phyloP scores from a whole-genome alignment of 2,888 invertebrate species.

The Cheilosia soror region DNA sequence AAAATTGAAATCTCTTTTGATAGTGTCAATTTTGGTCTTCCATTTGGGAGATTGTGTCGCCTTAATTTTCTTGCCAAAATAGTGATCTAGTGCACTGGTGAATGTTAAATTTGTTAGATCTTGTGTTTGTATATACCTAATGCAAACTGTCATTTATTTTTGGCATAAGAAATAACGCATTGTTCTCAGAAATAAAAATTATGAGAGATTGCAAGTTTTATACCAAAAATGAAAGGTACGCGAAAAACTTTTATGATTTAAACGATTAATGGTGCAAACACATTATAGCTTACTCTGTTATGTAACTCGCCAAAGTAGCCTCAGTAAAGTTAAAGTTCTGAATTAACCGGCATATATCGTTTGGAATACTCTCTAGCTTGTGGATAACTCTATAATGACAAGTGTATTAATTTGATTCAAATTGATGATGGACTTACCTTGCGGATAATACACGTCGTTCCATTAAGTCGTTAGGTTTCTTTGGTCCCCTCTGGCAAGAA shows the following conservation, averaged over 20 bases:
- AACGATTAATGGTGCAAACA: background rate
- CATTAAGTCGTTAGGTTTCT: background rate
- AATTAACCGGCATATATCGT: background rate
- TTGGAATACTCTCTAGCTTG: background rate
- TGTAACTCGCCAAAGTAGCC: background rate
- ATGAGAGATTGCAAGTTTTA: no score
- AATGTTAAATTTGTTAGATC: slow-evolving; percentile 4
- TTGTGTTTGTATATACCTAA: no score
- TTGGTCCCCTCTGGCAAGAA: background rate
- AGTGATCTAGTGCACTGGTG: background rate
- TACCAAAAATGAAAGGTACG: no score
- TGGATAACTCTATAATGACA: slow-evolving; percentile 23
- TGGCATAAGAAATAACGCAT: no score
- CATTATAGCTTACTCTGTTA: slow-evolving; percentile 9
- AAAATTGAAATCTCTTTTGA: background rate
- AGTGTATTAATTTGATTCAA: background rate
- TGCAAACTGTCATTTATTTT: no score
- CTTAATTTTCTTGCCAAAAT: slow-evolving; percentile 5
- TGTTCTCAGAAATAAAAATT: no score
- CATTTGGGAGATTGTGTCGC: slow-evolving; percentile 1
- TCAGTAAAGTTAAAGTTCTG: slow-evolving; percentile 2
- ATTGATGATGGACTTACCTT: slow-evolving; percentile 9
- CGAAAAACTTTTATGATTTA: no score
- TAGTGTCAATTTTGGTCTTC: background rate
- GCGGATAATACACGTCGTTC: slow-evolving; percentile 30